Evolutionary conservation across 2,888 invertebrate genomes (phyloP), one percentile per base, ranked within the genome.

Genomic region (Drosophila nigritarsus): DNA sequence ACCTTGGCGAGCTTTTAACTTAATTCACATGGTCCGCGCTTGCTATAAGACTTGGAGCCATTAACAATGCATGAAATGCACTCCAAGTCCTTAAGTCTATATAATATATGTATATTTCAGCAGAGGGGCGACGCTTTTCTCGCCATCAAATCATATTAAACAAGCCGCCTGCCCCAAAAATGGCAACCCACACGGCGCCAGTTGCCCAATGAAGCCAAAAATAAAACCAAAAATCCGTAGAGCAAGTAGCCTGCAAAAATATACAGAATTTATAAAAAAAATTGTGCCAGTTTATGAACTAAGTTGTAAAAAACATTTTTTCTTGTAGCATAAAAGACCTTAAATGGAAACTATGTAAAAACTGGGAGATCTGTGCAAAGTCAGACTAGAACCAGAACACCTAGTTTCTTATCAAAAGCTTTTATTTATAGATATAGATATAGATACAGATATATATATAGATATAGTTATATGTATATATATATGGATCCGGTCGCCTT

Each of bases 41-140:
- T 49, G 36, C 30, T 51, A 32, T 54, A 61, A 32, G 36, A 53
- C 65, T 15, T 11, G 50, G 38, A 59, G 38, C 48, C 73, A 86
- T 81, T 70, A 76, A 74, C 78, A 86, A 84, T 83, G 83, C 69
- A 78, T 72, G 69, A 75, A 80, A 88, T 86, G 78, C 55, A 66
- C 71, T 29, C 20, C 83, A 85, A 86, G 82, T 88, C 87, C 89
- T 83, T 79, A 79, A 83, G 71, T 74, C 77, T 62, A 73, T 61
- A 61, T 71, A 73, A 81, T 62, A 60, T 73, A 75, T 72, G 65
- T 29, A 60, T 50, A 63, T 50, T 50, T 51, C 15, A 13, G 13
- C 40, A 18, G 30, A n/a, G 18, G 20, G 18, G 45, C 42, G 42
- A 27, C 20, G 30, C 36, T 40, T 49, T 59, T 48, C 42, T 32